Conservation (phyloP, 2,797 vertebrate genomes). For the Ammospiza maritima region DNA sequence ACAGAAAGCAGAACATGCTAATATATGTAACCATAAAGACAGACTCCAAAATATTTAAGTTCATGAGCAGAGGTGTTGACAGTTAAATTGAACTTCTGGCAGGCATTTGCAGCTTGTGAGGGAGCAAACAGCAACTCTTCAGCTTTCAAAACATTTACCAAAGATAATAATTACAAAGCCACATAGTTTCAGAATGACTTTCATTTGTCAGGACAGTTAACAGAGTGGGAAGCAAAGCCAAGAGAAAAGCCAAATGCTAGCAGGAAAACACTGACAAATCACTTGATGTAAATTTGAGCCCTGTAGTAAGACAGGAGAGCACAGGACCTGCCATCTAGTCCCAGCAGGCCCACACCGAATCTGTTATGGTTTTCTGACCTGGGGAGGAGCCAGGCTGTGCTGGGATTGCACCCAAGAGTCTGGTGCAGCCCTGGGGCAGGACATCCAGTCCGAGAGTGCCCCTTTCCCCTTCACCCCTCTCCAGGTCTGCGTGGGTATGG, state of each 20-base stretch:
- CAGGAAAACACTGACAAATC: constrained; percentile 46
- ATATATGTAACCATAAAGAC: constrained; percentile 60
- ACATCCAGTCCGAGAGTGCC: neutral
- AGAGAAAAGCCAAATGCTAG: constrained; percentile 64
- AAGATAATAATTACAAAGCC: constrained; percentile 65
- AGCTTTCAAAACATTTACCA: constrained; percentile 66
- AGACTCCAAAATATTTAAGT: constrained; percentile 69
- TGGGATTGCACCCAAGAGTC: neutral
- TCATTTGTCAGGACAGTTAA: constrained; percentile 65
- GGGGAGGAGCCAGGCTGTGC: neutral
- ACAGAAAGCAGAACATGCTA: constrained; percentile 64
- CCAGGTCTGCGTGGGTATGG: neutral
- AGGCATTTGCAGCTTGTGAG: constrained; percentile 38
- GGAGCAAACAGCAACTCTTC: constrained; percentile 63
- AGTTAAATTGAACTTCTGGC: constrained; percentile 67
- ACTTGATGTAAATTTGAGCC: neutral
- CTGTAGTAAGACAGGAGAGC: neutral
- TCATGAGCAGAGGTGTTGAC: constrained; percentile 64
- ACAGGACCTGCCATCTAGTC: neutral
- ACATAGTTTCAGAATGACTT: constrained; percentile 59
- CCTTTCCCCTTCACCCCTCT: neutral
- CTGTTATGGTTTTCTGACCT: neutral
- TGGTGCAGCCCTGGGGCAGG: neutral
- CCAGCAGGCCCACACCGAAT: neutral
- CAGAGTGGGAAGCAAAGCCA: constrained; percentile 59